These are phyloP conservation scores for Linepithema humile DNA, from an alignment of 1,140 invertebrate species.

Conservation along the genomic window DNA sequence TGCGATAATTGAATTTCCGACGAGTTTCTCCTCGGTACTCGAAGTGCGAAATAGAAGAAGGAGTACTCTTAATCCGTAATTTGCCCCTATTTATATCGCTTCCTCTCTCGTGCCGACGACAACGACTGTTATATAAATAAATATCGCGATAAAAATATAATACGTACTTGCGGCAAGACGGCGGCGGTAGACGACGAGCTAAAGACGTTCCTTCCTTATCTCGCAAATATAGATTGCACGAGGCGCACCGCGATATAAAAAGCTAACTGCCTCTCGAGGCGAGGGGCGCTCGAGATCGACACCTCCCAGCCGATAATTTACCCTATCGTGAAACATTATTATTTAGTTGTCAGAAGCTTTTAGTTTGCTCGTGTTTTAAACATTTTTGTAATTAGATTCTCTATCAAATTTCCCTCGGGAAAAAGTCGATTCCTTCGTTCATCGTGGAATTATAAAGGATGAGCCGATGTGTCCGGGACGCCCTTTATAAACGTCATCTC, in stretches of 20 bases:
- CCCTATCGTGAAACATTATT: slow-evolving; percentile 33
- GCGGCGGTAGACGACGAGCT: slow-evolving; percentile 5
- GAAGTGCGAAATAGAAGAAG: not conserved
- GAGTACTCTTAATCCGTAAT: not conserved
- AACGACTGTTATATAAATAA: slow-evolving; percentile 14
- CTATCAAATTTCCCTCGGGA: slow-evolving; percentile 2
- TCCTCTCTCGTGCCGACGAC: not conserved
- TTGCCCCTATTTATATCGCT: not conserved
- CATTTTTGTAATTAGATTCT: slow-evolving; percentile 7
- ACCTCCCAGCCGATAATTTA: slow-evolving; percentile 24
- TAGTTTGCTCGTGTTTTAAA: slow-evolving; percentile 12
- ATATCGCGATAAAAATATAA: slow-evolving; percentile 33
- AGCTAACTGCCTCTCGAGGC: slow-evolving; percentile 3
- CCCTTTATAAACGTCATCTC: slow-evolving; percentile 40
- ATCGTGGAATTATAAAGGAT: slow-evolving; percentile 40
- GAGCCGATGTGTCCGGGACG: slow-evolving; percentile 11
- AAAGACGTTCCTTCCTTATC: not conserved
- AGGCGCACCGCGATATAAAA: slow-evolving; percentile 12
- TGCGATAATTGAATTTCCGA: slow-evolving; percentile 37
- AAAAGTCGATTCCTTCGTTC: not conserved
- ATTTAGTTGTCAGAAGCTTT: slow-evolving; percentile 16
- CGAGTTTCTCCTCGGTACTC: not conserved
- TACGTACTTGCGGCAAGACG: slow-evolving; percentile 1
- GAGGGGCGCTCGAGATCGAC: slow-evolving; percentile 16
- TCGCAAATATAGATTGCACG: slow-evolving; percentile 9